Evolutionary conservation across 2,888 invertebrate species (phyloP), one percentile per base, ranked within the genome.

Genomic region (Brachyptera risi): DNA sequence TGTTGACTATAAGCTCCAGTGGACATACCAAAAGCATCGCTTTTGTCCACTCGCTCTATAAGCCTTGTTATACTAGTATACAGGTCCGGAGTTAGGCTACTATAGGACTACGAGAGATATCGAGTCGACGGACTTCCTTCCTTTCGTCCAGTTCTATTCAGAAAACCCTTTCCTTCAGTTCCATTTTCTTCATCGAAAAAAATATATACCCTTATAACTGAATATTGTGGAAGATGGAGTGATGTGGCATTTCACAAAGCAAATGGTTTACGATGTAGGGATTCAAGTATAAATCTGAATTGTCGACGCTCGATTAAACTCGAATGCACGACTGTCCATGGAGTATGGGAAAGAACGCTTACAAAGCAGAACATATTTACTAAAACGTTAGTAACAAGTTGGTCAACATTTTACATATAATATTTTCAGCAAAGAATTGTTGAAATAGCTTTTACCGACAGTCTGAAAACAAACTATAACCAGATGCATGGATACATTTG

Each of bases 41-140:
- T 23, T 54, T 54, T 54, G 54, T 54, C 54, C 35, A 54, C 54
- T 47, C 47, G 21, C n/a, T n/a, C n/a, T n/a, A n/a, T n/a, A n/a
- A n/a, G n/a, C n/a, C n/a, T n/a, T n/a, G n/a, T n/a, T n/a, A n/a
- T n/a, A n/a, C n/a, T n/a, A n/a, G n/a, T n/a, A n/a, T n/a, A n/a
- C n/a, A n/a, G n/a, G n/a, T n/a, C n/a, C n/a, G n/a, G n/a, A n/a
- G n/a, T n/a, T n/a, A n/a, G n/a, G 21, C 35, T 21, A 37, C 54
- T 54, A 54, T 21, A 47, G 24, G 21, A 21, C 21, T 21, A 44
- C 44, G 42, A 19, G 21, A 42, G 23, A 21, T 47, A 54, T 54
- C 54, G 54, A 54, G 37, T 35, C 37, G 17, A 21, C 19, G 35
- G 19, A 37, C 35, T 54, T 54, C 54, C 54, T 54, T 54, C 54